Conservation (phyloP, 2,888 invertebrate species). For the Allygus modestus region DNA sequence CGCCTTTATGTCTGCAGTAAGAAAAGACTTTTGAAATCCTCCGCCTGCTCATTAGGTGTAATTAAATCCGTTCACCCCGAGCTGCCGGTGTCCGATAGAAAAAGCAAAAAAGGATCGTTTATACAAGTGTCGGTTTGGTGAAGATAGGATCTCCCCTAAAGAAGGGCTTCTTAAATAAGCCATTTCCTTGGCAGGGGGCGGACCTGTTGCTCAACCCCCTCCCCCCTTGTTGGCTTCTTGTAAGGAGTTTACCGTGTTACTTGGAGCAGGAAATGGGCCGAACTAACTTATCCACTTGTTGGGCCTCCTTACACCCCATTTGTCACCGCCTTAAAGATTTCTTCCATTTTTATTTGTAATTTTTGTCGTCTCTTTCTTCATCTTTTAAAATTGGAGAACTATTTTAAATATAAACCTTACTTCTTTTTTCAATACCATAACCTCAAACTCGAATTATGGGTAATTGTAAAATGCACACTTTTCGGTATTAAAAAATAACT, state of each 20-base stretch:
- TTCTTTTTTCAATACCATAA: no score
- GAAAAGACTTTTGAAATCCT: constrained; percentile 59
- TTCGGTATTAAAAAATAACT: no score
- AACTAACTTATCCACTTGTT: constrained; percentile 61
- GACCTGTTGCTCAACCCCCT: not conserved
- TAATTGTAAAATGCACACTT: no score
- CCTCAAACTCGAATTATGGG: no score
- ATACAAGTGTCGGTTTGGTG: constrained; percentile 50
- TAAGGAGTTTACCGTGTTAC: constrained; percentile 59
- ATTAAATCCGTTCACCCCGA: constrained; percentile 19
- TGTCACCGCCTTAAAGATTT: constrained; percentile 36
- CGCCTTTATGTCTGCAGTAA: constrained; percentile 3
- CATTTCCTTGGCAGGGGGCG: constrained; percentile 55
- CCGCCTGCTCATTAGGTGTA: constrained; percentile 40
- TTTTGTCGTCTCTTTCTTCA: not conserved
- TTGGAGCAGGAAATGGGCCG: constrained; percentile 55
- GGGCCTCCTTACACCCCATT: constrained; percentile 41
- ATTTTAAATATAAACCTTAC: no score
- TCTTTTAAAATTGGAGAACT: no score
- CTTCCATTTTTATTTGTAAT: not conserved
- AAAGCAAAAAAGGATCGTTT: constrained; percentile 43
- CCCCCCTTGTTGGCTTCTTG: constrained; percentile 44
- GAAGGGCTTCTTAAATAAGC: constrained; percentile 62
- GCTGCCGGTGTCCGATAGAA: constrained; percentile 17
- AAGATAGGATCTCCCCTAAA: constrained; percentile 61